Percentiles rank a stretch among this genome's conserved stretches.
Conservation (phyloP, 1,140 invertebrate genomes). For the Agraylea sexmaculata region DNA sequence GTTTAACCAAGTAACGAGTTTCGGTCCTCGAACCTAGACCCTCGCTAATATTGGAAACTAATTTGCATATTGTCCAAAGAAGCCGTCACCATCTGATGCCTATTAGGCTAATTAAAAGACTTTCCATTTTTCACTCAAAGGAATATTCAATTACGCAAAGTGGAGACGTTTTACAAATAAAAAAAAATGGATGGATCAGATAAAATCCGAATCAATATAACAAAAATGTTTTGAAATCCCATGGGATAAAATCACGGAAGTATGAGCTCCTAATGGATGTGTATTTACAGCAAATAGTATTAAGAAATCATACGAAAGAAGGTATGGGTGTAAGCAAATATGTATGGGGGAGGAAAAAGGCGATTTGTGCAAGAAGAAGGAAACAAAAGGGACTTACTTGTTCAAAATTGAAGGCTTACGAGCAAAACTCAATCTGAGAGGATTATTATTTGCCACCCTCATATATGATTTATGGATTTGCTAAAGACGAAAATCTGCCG, state of each 20-base stretch:
- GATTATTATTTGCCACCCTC: slow-evolving; percentile 21
- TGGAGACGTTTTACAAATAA: too few species aligned
- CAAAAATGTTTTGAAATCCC: too few species aligned
- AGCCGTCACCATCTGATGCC: slow-evolving; percentile 13
- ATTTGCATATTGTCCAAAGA: slow-evolving; percentile 20
- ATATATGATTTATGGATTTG: slow-evolving; percentile 22
- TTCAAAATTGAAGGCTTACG: slow-evolving; percentile 20
- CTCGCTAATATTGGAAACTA: slow-evolving; percentile 20
- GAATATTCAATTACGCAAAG: not conserved
- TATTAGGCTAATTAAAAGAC: slow-evolving; percentile 20
- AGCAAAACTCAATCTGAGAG: slow-evolving; percentile 21
- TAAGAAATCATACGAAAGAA: slow-evolving; percentile 15
- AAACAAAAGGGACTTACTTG: slow-evolving; percentile 4
- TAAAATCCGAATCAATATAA: too few species aligned
- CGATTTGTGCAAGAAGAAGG: not conserved
- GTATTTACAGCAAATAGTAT: slow-evolving; percentile 1
- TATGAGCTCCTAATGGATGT: not conserved
- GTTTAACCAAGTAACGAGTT: slow-evolving; percentile 13
- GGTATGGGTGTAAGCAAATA: slow-evolving; percentile 9
- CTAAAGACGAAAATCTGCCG: slow-evolving; percentile 13
- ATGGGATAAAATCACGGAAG: not conserved
- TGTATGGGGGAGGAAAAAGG: slow-evolving; percentile 3
- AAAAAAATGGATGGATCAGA: too few species aligned
- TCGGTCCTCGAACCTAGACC: slow-evolving; percentile 10
- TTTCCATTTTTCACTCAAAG: slow-evolving; percentile 17